These are phyloP conservation scores for Eriosoma lanigerum DNA, from an alignment of 1,140 invertebrate species.

Conservation along the genomic window DNA sequence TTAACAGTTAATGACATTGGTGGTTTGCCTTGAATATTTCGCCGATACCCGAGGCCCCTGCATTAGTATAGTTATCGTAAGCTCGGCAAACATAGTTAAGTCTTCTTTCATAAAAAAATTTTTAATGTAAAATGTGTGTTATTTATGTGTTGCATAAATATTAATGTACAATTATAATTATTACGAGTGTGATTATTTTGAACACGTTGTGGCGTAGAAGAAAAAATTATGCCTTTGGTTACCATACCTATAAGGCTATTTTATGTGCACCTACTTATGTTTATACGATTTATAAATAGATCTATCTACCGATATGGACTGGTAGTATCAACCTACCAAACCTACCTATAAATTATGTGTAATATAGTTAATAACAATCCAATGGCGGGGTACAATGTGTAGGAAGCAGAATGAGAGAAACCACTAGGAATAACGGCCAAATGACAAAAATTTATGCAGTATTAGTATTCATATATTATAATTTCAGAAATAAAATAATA, in stretches of 20 bases:
- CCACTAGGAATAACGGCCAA: not conserved
- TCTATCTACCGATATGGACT: too few species aligned
- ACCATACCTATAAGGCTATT: not conserved
- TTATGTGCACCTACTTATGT: too few species aligned
- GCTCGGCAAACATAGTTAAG: too few species aligned
- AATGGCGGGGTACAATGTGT: not conserved
- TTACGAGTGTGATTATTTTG: not conserved
- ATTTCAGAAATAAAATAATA: not conserved
- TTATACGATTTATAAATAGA: too few species aligned
- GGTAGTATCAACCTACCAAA: too few species aligned
- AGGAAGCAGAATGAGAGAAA: not conserved
- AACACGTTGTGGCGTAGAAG: not conserved
- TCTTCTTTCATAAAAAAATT: not conserved
- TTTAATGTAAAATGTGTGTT: not conserved
- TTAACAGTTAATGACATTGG: not conserved
- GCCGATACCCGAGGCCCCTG: too few species aligned
- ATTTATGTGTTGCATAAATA: slow-evolving; percentile 10
- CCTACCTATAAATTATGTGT: too few species aligned
- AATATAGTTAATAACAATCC: not conserved
- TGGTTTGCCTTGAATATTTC: slow-evolving; percentile 14
- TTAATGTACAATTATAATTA: not conserved
- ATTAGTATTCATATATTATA: not conserved
- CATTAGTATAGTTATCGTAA: not conserved
- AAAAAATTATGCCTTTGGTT: not conserved
- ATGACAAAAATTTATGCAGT: not conserved